phyloP scores from a whole-genome alignment of 2,113 vertebrate species.

The Lucifuga dentata region DNA sequence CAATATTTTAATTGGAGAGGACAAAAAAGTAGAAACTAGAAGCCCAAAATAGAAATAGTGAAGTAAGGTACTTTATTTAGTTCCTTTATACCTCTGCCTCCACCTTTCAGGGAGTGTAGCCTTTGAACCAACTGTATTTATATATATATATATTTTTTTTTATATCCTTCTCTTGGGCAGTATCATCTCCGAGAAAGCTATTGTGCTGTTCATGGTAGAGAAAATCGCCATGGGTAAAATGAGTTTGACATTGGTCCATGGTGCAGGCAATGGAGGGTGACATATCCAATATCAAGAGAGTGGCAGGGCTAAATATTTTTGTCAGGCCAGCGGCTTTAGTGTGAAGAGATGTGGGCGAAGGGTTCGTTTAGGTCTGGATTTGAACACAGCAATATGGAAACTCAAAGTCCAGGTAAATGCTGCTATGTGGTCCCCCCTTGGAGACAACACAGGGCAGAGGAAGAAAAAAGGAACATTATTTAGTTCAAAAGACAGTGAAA shows the following conservation, averaged over 20 bases:
- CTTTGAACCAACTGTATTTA: slow-evolving; percentile 9
- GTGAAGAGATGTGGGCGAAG: slow-evolving; percentile 63
- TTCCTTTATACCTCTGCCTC: neutral
- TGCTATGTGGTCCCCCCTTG: slow-evolving; percentile 22
- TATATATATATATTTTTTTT: slow-evolving; percentile 36
- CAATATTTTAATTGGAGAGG: too few relatives aligned
- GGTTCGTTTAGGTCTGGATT: slow-evolving; percentile 72
- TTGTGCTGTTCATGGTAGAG: slow-evolving; percentile 50
- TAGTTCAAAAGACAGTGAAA: neutral
- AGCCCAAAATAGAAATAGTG: too few relatives aligned
- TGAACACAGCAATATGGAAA: slow-evolving; percentile 39
- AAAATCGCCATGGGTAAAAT: slow-evolving; percentile 72
- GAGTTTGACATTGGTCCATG: slow-evolving; percentile 78
- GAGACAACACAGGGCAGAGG: neutral
- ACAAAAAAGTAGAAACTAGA: too few relatives aligned
- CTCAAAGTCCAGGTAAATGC: slow-evolving; percentile 33
- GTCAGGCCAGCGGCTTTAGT: slow-evolving; percentile 66
- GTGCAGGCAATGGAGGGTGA: slow-evolving; percentile 76
- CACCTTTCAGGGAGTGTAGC: neutral
- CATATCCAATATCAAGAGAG: slow-evolving; percentile 78
- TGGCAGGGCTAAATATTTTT: slow-evolving; percentile 78
- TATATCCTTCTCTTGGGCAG: slow-evolving; percentile 33
- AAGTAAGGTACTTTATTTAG: too few relatives aligned
- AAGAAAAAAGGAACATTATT: slow-evolving; percentile 7
- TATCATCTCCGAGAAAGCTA: slow-evolving; percentile 49